phyloP scores from a whole-genome alignment of 2,797 vertebrate species.

The Oceanodroma leucorhoa region DNA sequence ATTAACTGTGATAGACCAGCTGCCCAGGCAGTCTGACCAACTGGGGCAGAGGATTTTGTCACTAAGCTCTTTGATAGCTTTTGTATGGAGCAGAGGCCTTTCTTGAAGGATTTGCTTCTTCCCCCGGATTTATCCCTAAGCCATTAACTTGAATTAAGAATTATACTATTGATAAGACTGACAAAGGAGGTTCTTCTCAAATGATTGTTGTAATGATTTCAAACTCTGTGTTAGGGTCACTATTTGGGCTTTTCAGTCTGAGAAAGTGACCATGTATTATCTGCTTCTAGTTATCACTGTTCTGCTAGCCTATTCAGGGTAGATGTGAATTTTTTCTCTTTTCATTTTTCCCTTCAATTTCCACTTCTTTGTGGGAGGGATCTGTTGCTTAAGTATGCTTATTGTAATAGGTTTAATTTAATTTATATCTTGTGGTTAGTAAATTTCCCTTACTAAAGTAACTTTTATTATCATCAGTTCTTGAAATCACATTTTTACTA shows the following conservation, averaged over 20 bases:
- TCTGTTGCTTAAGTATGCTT: neutral
- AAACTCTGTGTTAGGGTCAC: neutral
- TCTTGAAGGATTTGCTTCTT: slow-evolving; percentile 16
- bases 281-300: neutral
- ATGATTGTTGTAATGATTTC: neutral
- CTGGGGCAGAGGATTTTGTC: neutral
- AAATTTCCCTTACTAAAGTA: neutral
- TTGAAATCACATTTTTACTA: neutral
- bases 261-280: neutral
- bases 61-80: slow-evolving; percentile 8
- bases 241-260: neutral
- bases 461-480: neutral
- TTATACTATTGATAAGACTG: neutral
- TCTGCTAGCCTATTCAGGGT: neutral
- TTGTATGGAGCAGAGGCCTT: neutral
- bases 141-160: slow-evolving; percentile 28
- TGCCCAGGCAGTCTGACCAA: neutral
- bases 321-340: neutral
- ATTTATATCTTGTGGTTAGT: neutral
- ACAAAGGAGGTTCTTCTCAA: neutral
- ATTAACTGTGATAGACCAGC: neutral
- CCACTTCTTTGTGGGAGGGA: neutral
- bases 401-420: neutral
- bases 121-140: neutral
- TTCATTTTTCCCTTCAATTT: neutral